These are phyloP conservation scores for Hippopotamyrus pictus DNA, from an alignment of 2,797 vertebrate genomes.

Conservation along the genomic window DNA sequence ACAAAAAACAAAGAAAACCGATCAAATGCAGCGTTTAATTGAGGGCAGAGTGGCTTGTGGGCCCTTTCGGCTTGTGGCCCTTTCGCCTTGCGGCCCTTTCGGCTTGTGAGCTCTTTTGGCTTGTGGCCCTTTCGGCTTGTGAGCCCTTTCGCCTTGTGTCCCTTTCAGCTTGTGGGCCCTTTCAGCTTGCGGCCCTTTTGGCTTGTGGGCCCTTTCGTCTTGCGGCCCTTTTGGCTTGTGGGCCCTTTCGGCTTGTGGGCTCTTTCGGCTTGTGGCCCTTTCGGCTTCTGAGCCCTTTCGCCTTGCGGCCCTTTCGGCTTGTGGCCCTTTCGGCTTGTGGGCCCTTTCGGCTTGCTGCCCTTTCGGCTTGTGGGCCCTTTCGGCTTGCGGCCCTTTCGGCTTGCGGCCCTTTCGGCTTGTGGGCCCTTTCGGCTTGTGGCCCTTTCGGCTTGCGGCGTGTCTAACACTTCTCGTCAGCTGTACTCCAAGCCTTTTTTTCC, in stretches of 20 bases:
- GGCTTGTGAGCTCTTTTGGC: no score
- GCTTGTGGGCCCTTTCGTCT: not conserved
- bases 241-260: no score
- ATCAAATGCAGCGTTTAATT: not conserved
- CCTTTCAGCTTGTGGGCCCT: not conserved
- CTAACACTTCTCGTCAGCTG: not conserved
- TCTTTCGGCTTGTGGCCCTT: not conserved
- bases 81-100: conserved; percentile 9
- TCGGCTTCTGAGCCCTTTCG: no score
- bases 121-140: no score
- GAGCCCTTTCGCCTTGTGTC: conserved; percentile 16
- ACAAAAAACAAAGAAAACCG: conserved; percentile 22
- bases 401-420: not conserved
- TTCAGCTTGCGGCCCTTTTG: no score
- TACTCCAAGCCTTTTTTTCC: not conserved
- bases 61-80: no score
- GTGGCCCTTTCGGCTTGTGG: not conserved
- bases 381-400: no score
- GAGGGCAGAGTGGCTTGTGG: not conserved
- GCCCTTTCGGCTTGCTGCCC: no score
- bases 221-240: not conserved
- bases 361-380: not conserved
- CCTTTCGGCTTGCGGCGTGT: not conserved
- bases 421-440: no score
- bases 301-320: no score